Evolutionary conservation across 37 sponge, comb jelly and placozoan species (phyloP).

Genomic region (Crambe crambe): DNA sequence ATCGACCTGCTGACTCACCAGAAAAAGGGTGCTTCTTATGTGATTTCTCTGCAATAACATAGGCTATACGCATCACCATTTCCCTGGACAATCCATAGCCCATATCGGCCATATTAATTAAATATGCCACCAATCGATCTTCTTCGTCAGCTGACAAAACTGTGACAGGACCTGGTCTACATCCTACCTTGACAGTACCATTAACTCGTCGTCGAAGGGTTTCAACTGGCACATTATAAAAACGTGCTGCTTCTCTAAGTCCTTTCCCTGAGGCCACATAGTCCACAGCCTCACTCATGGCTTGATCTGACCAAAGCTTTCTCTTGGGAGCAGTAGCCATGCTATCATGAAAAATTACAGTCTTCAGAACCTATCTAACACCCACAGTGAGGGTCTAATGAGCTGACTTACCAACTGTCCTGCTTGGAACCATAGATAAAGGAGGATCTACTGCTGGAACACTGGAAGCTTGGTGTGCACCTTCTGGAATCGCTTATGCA

Average conservation of each 20-base stretch:
- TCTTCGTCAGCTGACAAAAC: conserved; percentile 53
- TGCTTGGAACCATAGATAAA: background rate
- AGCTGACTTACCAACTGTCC: conserved; percentile 5
- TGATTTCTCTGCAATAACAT: conserved; percentile 29
- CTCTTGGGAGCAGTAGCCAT: conserved; percentile 27
- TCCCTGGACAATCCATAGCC: conserved; percentile 52
- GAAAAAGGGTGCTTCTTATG: conserved; percentile 40
- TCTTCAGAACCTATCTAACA: background rate
- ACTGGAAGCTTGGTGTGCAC: background rate
- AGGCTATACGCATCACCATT: conserved; percentile 44
- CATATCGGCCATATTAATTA: conserved; percentile 54
- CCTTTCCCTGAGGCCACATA: conserved; percentile 31
- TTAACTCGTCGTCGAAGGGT: conserved; percentile 41
- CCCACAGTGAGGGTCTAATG: background rate
- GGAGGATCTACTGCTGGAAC: no score
- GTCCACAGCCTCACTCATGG: conserved; percentile 42
- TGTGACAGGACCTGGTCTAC: conserved; percentile 51
- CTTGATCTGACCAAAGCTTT: conserved; percentile 39
- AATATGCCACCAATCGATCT: conserved; percentile 19
- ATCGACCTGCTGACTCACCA: conserved; percentile 39
- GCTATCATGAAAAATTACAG: background rate
- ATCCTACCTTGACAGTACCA: conserved; percentile 33
- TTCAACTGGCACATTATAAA: conserved; percentile 46
- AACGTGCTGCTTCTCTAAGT: conserved; percentile 39
- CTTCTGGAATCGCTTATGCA: background rate